Conservation (phyloP, 1,140 invertebrate genomes). For the Drosophila jambulina region DNA sequence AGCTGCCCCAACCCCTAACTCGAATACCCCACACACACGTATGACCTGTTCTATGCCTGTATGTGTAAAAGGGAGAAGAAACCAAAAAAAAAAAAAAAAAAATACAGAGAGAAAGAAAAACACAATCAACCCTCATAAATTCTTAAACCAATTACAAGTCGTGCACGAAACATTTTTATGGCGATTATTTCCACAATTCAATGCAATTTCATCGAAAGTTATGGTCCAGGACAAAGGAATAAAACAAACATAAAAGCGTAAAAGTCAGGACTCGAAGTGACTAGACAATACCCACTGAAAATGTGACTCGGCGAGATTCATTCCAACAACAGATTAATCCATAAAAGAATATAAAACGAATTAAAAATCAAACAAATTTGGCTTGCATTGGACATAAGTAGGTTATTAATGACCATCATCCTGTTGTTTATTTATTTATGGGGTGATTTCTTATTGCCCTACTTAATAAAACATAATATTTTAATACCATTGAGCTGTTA, state of each 20-base stretch:
- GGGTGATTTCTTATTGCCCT: background rate
- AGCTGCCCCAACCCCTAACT: constrained; percentile 24
- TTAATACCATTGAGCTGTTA: background rate
- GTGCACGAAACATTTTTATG: constrained; percentile 66
- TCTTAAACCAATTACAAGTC: constrained; percentile 66
- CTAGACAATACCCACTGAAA: constrained; percentile 37
- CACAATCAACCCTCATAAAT: constrained; percentile 66
- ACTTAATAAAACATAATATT: background rate
- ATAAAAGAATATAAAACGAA: constrained; percentile 1
- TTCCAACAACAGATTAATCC: constrained; percentile 18
- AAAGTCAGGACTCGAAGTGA: constrained; percentile 27
- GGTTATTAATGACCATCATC: background rate
- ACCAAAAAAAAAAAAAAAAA: background rate
- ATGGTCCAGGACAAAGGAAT: constrained; percentile 51
- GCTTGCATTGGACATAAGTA: background rate
- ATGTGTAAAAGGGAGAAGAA: constrained; percentile 25
- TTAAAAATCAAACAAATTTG: background rate
- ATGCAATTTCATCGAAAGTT: constrained; percentile 60
- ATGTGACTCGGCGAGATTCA: constrained; percentile 6
- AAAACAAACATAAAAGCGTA: constrained; percentile 35
- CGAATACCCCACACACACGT: constrained; percentile 5
- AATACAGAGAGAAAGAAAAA: constrained; percentile 14
- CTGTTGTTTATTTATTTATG: background rate
- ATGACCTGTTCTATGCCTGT: constrained; percentile 36
- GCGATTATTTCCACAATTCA: constrained; percentile 66